These are phyloP conservation scores for Gerris lacustris DNA, from an alignment of 2,888 invertebrate genomes.

Conservation along the genomic window DNA sequence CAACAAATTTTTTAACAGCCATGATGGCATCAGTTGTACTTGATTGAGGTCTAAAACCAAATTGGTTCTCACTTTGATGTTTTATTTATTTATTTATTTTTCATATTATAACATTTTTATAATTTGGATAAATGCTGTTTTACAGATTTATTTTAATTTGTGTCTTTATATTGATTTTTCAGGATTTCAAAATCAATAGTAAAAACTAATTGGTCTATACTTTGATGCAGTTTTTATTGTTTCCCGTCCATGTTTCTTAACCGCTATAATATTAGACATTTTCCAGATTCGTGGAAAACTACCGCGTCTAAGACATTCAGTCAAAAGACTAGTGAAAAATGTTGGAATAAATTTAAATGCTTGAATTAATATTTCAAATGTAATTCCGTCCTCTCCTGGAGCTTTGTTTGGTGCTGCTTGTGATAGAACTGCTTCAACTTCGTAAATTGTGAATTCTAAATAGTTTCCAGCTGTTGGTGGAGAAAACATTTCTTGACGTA, in stretches of 20 bases:
- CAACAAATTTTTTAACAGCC: neutral
- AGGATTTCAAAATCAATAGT: too few species aligned
- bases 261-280: neutral
- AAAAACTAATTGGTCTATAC: neutral
- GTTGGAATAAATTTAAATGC: neutral
- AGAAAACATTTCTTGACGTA: neutral
- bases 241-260: neutral
- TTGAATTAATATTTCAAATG: neutral
- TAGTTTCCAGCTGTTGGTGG: neutral
- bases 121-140: too few species aligned
- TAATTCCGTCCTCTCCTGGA: neutral
- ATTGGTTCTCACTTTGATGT: slow-evolving; percentile 5
- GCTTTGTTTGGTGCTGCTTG: neutral
- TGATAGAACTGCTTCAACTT: neutral
- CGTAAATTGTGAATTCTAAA: neutral
- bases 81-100: too few species aligned
- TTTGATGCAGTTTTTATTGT: neutral
- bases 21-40: neutral
- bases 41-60: slow-evolving; percentile 8
- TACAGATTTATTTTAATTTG: too few species aligned
- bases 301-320: neutral
- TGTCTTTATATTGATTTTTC: too few species aligned
- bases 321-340: neutral
- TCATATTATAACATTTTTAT: too few species aligned
- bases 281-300: neutral